A percentile compares a stretch with the other conserved stretches of the same genome.
Conservation (phyloP, 2,888 invertebrate genomes). For the Agapostemon virescens region DNA sequence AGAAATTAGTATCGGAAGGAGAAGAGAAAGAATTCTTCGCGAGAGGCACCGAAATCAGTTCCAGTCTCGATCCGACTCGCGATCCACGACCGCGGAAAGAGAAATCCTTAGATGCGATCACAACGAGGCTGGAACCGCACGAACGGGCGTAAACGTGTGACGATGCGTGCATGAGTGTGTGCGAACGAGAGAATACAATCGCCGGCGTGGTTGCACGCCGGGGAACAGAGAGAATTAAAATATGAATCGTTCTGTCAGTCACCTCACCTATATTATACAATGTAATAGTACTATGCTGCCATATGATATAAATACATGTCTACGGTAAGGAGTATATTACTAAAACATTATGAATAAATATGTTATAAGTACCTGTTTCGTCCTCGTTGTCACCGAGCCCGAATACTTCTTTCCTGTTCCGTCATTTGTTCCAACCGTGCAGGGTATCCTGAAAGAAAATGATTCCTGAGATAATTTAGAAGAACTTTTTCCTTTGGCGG, state of each 20-base stretch:
- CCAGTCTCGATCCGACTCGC: constrained; percentile 44
- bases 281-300: constrained; percentile 80
- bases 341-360: constrained; percentile 77
- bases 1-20: constrained; percentile 8
- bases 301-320: constrained; percentile 80
- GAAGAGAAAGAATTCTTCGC: constrained; percentile 6
- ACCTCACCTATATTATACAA: constrained; percentile 78
- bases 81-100: constrained; percentile 19
- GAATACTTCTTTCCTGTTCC: neutral
- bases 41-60: constrained; percentile 18
- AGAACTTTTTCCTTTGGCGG: no score
- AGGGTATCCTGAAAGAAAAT: no score
- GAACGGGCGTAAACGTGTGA: neutral
- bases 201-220: constrained; percentile 46
- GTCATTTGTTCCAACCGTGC: neutral
- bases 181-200: constrained; percentile 47
- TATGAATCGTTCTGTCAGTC: constrained; percentile 77
- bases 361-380: constrained; percentile 70
- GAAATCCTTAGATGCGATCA: constrained; percentile 12
- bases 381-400: neutral
- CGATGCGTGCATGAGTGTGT: constrained; percentile 31
- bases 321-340: constrained; percentile 78
- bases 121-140: constrained; percentile 29
- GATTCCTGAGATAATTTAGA: no score
- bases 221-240: constrained; percentile 62